Percentiles rank a stretch among this genome's conserved stretches.
Conservation (phyloP, 37 sponge, comb jelly and placozoan genomes). For the Halichondria panicea region DNA sequence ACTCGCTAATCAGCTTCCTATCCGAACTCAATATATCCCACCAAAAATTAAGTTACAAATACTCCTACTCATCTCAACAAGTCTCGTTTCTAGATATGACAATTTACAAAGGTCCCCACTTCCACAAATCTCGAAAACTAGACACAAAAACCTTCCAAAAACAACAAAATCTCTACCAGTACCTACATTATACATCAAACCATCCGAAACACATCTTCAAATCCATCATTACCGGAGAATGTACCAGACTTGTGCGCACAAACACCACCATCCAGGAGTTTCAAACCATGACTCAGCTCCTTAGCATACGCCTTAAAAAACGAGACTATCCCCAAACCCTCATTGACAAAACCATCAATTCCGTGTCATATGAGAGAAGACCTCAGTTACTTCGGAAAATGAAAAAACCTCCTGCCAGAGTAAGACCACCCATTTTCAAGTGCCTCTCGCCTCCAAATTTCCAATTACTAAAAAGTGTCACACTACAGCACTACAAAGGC, state of each 20-base stretch:
- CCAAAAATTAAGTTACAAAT: not conserved
- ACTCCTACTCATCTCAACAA: not conserved
- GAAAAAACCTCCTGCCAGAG: not conserved
- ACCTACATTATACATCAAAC: slow-evolving; percentile 1
- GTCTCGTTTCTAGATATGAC: not conserved
- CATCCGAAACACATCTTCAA: slow-evolving; percentile 8
- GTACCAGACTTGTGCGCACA: not conserved
- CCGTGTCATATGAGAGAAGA: not conserved
- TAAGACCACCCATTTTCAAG: not conserved
- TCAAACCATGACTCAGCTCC: too few relatives aligned
- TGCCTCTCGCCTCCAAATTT: not conserved
- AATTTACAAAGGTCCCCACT: slow-evolving; percentile 3
- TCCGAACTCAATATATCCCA: not conserved
- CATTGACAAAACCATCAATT: not conserved
- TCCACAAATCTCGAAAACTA: not conserved
- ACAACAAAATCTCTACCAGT: not conserved
- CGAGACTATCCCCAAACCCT: slow-evolving; percentile 3
- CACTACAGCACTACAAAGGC: not conserved
- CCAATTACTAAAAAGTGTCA: not conserved
- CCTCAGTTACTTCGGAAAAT: not conserved
- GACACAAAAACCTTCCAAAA: slow-evolving; percentile 5
- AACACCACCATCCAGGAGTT: too few relatives aligned
- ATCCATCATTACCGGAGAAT: slow-evolving; percentile 4
- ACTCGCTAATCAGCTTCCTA: not conserved
- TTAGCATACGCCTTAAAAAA: not conserved